Conservation (phyloP, 92 coral and sea anemone genomes). For the Zoanthus solanderi region DNA sequence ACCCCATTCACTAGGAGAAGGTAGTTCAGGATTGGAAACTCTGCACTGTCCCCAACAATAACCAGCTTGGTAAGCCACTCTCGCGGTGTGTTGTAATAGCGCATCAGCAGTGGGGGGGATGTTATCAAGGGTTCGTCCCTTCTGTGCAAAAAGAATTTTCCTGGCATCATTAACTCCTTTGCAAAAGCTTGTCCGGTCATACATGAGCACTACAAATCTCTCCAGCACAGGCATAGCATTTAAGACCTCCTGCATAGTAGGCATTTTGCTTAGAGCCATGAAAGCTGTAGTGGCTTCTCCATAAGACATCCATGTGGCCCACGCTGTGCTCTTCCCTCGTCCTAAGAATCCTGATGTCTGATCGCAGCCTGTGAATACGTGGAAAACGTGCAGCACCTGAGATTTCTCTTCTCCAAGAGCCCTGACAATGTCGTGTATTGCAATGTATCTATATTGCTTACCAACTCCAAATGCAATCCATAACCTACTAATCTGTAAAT, state of each 20-base stretch:
- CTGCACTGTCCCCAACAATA: constrained; percentile 58
- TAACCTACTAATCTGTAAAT: constrained; percentile 23
- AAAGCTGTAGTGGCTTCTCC: constrained; percentile 55
- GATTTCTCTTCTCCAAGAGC: constrained; percentile 60
- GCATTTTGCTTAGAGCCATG: constrained; percentile 34
- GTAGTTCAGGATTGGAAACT: constrained; percentile 37
- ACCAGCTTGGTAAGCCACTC: constrained; percentile 60
- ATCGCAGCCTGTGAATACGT: constrained; percentile 58
- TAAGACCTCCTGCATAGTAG: constrained; percentile 38
- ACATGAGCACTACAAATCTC: constrained; percentile 49
- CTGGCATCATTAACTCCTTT: constrained; percentile 50
- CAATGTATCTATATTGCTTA: constrained; percentile 42
- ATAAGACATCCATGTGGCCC: constrained; percentile 58
- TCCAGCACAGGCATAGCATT: constrained; percentile 61
- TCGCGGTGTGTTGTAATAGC: constrained; percentile 57
- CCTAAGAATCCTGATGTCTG: constrained; percentile 59
- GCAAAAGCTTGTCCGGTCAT: constrained; percentile 54
- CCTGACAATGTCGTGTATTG: constrained; percentile 41
- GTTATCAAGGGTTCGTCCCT: constrained; percentile 57
- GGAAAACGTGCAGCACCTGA: constrained; percentile 46
- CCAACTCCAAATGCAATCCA: constrained; percentile 53
- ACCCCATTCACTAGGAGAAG: constrained; percentile 63
- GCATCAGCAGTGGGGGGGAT: constrained; percentile 68
- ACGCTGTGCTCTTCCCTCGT: constrained; percentile 55
- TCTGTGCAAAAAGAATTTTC: constrained; percentile 50